A percentile compares a stretch with the other conserved stretches of the same genome.
These are phyloP conservation scores for Camponotus floridanus DNA, from an alignment of 1,140 invertebrate genomes.

Conservation along the genomic window DNA sequence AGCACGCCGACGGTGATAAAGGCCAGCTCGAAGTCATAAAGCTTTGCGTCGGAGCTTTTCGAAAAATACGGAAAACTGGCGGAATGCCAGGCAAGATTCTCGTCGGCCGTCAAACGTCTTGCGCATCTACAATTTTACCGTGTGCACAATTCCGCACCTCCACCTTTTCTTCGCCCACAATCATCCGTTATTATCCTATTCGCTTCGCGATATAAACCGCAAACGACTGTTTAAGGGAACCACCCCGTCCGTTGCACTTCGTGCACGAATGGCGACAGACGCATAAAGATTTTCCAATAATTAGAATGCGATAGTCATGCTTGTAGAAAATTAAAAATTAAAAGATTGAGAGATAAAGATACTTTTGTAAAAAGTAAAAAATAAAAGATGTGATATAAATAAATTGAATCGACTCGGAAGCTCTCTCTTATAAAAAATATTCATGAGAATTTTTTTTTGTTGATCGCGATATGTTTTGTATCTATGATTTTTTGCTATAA, in stretches of 20 bases:
- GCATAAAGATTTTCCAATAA: slow-evolving; percentile 1
- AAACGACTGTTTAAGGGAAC: slow-evolving; percentile 37
- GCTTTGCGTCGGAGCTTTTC: slow-evolving; percentile 58
- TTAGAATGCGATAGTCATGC: background rate
- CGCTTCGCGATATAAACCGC: slow-evolving; percentile 51
- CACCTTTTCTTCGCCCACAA: slow-evolving; percentile 36
- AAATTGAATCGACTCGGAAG: background rate
- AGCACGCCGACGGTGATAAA: slow-evolving; percentile 62
- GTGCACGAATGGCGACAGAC: background rate
- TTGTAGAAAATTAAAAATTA: background rate
- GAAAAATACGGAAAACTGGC: slow-evolving; percentile 80
- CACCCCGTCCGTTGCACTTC: background rate
- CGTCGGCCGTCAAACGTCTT: slow-evolving; percentile 66
- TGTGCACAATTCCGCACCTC: slow-evolving; percentile 17
- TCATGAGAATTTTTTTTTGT: background rate
- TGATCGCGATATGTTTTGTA: background rate
- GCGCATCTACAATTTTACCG: slow-evolving; percentile 42
- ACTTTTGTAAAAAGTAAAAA: background rate
- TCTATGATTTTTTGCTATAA: background rate
- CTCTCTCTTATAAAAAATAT: background rate
- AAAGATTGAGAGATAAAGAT: background rate
- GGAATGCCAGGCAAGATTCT: slow-evolving; percentile 69
- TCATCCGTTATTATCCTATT: slow-evolving; percentile 64
- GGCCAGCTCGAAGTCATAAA: slow-evolving; percentile 41
- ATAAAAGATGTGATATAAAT: background rate